Base-by-base conservation (phyloP, 2,797 vertebrate species). In the Mergus octosetaceus region DNA sequence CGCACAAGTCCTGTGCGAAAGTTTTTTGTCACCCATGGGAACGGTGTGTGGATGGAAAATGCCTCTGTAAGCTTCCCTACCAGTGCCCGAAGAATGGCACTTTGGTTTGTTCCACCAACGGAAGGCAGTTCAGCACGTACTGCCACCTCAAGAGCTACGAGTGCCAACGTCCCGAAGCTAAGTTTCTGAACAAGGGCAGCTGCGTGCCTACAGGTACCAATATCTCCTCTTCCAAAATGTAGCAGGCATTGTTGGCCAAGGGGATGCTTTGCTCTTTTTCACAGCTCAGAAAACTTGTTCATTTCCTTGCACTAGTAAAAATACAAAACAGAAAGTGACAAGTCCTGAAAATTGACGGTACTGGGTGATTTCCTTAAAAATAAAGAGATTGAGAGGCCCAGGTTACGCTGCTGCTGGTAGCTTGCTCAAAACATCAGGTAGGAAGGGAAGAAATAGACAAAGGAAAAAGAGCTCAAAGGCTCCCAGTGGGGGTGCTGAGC, bases 11-110 rank as follows among this genome's bases (percentile, higher is more conserved):
- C 27, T 99, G 99, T 66, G n/a, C 77, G 19, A 98, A 98, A 95
- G 97, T 98, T 30, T 99, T 99, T 89, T 99, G 99, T 93, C 97
- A 97, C 3, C 99, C 99, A 0, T 99, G 99, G 99, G 96, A 98
- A 95, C 98, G 97, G 16, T 99, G 99, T 21, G 47, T 98, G 20
- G 78, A 92, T 0, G 97, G 97, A 6, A 80, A 10, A 2, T 99
- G 99, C 79, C n/a, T 89, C 24, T 99, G 99, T 88, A 99, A 99
- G 94, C 97, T 98, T 5, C 98, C 99, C 4, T 99, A 99, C 90
- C 96, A 98, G 90, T 99, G 99, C 96, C 98, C 98, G 2, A 85
- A 25, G 65, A 96, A 97, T 1, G 92, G 95, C 2, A 36, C 64
- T 10, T 5, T 39, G 0, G 98, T 98, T 34, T 99, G 99, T 79